Conservation (phyloP, 2,113 vertebrate genomes). For the Pseudopipra pipra region DNA sequence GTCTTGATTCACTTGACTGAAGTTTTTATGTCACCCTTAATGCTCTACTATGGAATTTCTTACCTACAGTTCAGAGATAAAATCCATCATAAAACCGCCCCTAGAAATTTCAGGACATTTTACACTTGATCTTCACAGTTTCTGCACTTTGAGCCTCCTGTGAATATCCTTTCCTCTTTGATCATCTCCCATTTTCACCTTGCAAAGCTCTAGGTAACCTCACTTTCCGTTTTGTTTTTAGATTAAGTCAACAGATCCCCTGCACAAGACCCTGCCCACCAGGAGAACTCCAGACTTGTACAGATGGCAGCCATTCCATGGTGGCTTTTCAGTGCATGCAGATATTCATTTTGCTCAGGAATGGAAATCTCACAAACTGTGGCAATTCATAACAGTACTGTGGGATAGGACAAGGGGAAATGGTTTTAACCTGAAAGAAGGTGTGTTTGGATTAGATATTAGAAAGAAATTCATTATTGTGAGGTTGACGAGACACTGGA, state of each 20-base stretch:
- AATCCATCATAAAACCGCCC: neutral
- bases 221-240: neutral
- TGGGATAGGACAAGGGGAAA: neutral
- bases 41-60: neutral
- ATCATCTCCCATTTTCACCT: neutral
- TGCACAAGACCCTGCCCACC: neutral
- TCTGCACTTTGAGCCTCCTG: neutral
- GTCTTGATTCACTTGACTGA: neutral
- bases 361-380: neutral
- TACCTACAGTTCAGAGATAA: neutral
- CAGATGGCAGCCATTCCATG: neutral
- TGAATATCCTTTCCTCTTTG: neutral
- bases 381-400: neutral
- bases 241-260: neutral
- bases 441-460: neutral
- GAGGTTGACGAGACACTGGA: neutral
- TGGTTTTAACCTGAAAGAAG: neutral
- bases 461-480: neutral
- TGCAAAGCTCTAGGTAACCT: neutral
- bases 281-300: neutral
- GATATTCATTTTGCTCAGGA: neutral
- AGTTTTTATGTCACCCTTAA: neutral
- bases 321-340: neutral
- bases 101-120: neutral
- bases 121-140: neutral